Conservation (phyloP, 2,113 vertebrate genomes). For the Buteo buteo region DNA sequence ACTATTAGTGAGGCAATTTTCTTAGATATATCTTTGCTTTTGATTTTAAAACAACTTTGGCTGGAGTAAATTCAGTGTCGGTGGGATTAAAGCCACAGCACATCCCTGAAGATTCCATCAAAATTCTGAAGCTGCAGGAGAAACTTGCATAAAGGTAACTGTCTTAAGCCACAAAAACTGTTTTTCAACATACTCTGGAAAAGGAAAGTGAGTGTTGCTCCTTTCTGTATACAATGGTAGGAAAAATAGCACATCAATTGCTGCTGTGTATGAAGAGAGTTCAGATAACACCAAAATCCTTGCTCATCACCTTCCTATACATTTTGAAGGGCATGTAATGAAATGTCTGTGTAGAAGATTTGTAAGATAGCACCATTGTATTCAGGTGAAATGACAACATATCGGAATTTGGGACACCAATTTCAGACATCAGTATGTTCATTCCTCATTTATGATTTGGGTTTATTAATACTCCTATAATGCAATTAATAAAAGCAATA, state of each 20-base stretch:
- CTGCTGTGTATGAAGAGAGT: not conserved
- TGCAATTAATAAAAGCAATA: not conserved
- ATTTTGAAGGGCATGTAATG: not conserved
- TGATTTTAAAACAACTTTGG: not conserved
- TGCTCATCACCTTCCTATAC: not conserved
- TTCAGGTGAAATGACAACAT: not conserved
- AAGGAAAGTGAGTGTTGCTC: not conserved
- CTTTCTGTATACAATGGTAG: not conserved
- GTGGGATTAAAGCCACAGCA: not conserved
- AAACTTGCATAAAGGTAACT: not conserved
- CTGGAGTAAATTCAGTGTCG: not conserved
- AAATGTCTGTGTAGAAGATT: not conserved
- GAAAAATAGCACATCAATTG: not conserved
- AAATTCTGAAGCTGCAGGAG: not conserved
- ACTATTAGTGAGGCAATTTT: not conserved
- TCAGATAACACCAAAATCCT: not conserved
- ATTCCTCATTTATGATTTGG: not conserved
- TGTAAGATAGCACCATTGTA: not conserved
- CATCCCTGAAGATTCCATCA: not conserved
- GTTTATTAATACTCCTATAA: not conserved
- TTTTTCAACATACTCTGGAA: not conserved
- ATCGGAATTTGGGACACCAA: not conserved
- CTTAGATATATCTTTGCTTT: not conserved
- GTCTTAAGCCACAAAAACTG: not conserved
- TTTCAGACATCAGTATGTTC: not conserved